Base-by-base conservation (phyloP, 2,888 invertebrate species). In the Diarsia rubi region DNA sequence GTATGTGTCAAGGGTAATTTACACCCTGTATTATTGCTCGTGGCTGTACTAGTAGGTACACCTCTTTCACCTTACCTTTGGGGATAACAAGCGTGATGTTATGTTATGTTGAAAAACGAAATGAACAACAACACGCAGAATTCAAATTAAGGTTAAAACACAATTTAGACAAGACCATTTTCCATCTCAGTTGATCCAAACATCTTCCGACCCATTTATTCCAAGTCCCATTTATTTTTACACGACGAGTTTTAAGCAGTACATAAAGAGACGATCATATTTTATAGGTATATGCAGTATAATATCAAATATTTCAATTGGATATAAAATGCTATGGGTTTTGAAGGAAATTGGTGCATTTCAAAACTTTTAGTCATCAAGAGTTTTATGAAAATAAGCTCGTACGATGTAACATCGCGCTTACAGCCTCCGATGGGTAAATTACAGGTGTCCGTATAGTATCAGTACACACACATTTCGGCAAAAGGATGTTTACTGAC, bases 281-380 rank as follows among this genome's bases (percentile, higher is more conserved):
- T 82, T 78, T 78, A 78, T 78, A 54, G 52, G 31, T 66, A 16
- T 19, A 65, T 64, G 37, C 45, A 57, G 67, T 9, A 19, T 45
- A 57, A 8, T 47, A 83, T 83, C 57, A 57, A 69, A 83, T 64
- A 63, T 78, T 78, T 57, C 57, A 78, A 63, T 78, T 64, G 45
- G 37, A 78, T 60, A 65, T 79, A 83, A 79, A 83, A 79, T 65
- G 49, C 79, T 71, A 83, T 54, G 31, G 31, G n/a, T 54, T 31
- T 8, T 54, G 54, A 31, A 62, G 60, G 54, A 79, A 70, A 79
- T 65, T 31, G 47, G 31, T 68, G 44, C 45, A 63, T 8, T 78
- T 67, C 16, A 45, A 3, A 57, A 68, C 49, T 31, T 37, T 16
- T 27, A 45, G 24, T 21, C 14, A 49, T 45, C n/a, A 3, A 57